A percentile compares a stretch with the other conserved stretches of the same genome.
phyloP scores from a whole-genome alignment of 2,888 invertebrate genomes.

The Gryllus longicercus region DNA sequence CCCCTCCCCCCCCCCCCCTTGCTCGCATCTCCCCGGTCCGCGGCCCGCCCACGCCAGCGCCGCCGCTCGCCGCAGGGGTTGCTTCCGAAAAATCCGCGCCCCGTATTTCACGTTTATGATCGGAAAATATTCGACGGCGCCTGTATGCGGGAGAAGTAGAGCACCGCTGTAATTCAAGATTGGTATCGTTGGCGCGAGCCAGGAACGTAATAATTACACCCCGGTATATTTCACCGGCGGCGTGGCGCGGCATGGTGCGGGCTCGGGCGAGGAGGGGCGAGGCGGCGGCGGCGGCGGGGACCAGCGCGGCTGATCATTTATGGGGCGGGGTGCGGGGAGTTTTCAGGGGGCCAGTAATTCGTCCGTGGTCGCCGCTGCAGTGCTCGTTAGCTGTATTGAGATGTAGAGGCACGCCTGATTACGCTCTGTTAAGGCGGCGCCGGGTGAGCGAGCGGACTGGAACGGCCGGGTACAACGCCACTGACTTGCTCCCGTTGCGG shows the following conservation, averaged over 20 bases:
- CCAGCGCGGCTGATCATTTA: background rate
- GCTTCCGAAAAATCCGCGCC: background rate
- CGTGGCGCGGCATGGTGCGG: background rate
- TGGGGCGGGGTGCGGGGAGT: background rate
- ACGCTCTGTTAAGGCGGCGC: background rate
- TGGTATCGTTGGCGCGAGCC: slow-evolving; percentile 17
- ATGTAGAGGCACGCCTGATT: slow-evolving; percentile 10
- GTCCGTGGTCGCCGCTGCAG: background rate
- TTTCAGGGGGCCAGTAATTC: slow-evolving; percentile 8
- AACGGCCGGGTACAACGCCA: too few relatives aligned
- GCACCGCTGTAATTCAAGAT: slow-evolving; percentile 10
- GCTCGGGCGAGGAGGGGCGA: too few relatives aligned
- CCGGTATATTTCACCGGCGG: background rate
- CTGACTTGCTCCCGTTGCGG: too few relatives aligned
- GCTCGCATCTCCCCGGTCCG: background rate
- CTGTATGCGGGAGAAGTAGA: background rate
- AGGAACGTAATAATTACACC: slow-evolving; percentile 1
- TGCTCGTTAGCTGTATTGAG: slow-evolving; percentile 17
- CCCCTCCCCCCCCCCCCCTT: background rate
- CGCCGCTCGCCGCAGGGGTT: background rate
- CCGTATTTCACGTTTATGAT: slow-evolving; percentile 17
- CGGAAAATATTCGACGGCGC: background rate
- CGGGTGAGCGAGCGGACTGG: too few relatives aligned
- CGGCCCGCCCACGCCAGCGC: background rate
- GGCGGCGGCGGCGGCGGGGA: too few relatives aligned